Conservation (phyloP, 2,113 vertebrate genomes). For the Dipodomys stephensi region DNA sequence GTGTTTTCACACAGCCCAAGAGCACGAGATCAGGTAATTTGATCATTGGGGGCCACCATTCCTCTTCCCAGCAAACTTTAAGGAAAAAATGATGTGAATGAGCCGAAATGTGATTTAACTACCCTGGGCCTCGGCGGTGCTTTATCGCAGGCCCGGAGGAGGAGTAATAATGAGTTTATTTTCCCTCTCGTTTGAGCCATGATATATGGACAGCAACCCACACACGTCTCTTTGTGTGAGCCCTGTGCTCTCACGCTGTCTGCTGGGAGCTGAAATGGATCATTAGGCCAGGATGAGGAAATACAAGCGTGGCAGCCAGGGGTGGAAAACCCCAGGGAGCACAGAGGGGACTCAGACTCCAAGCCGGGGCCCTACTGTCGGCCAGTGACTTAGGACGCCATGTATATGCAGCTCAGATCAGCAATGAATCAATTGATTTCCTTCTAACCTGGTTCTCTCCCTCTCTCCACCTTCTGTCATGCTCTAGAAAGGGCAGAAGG, state of each 20-base stretch:
- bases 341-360: fast-evolving
- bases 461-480: background rate
- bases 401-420: background rate
- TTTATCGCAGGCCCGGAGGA: background rate
- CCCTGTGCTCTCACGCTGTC: fast-evolving
- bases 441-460: background rate
- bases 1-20: background rate
- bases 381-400: fast-evolving
- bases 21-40: background rate
- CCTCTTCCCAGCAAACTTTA: background rate
- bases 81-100: background rate
- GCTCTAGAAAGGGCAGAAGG: background rate
- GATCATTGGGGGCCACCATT: background rate
- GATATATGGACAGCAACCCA: background rate
- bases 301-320: fast-evolving
- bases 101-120: slow-evolving; percentile 33
- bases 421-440: fast-evolving
- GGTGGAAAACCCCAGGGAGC: fast-evolving
- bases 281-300: background rate
- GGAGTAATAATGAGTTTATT: background rate
- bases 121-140: fast-evolving
- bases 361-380: fast-evolving
- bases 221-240: fast-evolving
- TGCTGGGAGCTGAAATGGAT: background rate
- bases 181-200: background rate